Base-by-base conservation (phyloP, 1,140 invertebrate species). In the Trichomalopsis sarcophagae region DNA sequence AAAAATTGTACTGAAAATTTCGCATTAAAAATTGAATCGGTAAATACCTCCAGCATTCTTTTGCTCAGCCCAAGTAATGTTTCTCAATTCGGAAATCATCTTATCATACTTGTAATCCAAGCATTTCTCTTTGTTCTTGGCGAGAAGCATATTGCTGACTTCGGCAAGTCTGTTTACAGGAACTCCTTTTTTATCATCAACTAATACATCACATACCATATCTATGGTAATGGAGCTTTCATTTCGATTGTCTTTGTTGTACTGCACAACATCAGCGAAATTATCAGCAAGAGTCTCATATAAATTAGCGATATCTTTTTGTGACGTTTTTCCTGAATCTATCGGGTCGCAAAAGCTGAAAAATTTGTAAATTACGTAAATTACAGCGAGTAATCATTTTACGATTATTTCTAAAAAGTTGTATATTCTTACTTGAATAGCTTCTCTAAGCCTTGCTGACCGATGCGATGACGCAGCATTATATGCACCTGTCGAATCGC, bases 171-270 rank as follows among this genome's bases (percentile, higher is more conserved):
- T 94, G 73, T 96, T 94, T 1, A 98, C 92, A 2, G 96, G 94
- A 30, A 94, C 91, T 0, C 95, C 95, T 11, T 93, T 89, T 0
- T 91, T 94, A 21, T 94, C 90, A 89, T 96, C 94, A 0, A 94
- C 94, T 94, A 99, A 96, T 79, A 98, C 94, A 86, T 95, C 93
- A 90, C 97, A 98, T 13, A 97, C 89, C 27, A 94, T 95, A 89
- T 98, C 96, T 44, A 99, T 97, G 1, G 97, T 98, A 2, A 98
- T 94, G 85, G 96, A 96, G 14, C 94, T 94, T 66, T 94, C 94
- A 88, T 95, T 95, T 71, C 98, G 94, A 91, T 99, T 99, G 89
- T 99, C 98, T 91, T 98, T 97, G 91, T 99, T 99, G 91, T 99
- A 99, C 89, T 99, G 98, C 0, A 98, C 98, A 76, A 99, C 94